Evolutionary conservation across 2,888 invertebrate species (phyloP).

Genomic region (Andricus quercusramuli): DNA sequence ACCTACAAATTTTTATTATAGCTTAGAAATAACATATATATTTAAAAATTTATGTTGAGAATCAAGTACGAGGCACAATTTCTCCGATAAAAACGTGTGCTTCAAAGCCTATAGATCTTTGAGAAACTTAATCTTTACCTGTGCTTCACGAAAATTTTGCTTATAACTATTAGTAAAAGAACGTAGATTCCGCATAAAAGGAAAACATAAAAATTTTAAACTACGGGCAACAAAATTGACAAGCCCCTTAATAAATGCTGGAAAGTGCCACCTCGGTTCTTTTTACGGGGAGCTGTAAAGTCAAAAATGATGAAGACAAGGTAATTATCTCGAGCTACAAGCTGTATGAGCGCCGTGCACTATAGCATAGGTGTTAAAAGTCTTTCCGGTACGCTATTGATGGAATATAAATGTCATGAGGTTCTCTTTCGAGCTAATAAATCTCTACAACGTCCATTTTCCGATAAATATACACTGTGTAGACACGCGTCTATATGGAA

Average conservation of each 20-base stretch:
- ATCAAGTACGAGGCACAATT: too few species aligned
- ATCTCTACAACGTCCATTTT: background rate
- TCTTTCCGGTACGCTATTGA: conserved; percentile 1
- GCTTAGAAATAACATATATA: too few species aligned
- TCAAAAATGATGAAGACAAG: background rate
- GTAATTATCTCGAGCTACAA: background rate
- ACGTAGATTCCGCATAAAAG: background rate
- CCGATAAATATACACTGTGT: background rate
- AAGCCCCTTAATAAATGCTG: background rate
- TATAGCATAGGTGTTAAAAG: background rate
- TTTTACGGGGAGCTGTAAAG: background rate
- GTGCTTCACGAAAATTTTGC: background rate
- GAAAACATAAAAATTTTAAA: background rate
- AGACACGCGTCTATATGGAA: background rate
- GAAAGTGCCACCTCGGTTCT: background rate
- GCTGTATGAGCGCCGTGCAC: background rate
- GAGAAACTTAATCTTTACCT: too few species aligned
- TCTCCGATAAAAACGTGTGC: too few species aligned
- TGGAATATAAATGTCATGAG: background rate
- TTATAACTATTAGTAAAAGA: background rate
- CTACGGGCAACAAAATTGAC: background rate
- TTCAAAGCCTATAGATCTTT: too few species aligned
- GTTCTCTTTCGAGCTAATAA: background rate
- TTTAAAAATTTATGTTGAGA: too few species aligned
- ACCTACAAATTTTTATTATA: too few species aligned